Conservation (phyloP, 2,888 invertebrate species). For the Dicycla oo region DNA sequence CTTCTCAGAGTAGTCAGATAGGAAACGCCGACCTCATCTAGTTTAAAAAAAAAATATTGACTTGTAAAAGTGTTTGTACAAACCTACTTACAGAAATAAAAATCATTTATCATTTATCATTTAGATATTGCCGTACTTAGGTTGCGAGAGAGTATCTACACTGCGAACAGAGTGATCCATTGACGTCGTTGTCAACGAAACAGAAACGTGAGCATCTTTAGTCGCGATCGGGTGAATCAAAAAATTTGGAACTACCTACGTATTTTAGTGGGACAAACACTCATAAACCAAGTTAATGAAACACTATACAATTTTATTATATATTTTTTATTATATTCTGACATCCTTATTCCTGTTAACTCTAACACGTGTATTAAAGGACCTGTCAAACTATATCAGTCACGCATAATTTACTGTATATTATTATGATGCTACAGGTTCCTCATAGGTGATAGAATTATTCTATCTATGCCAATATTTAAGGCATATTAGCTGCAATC, state of each 20-base stretch:
- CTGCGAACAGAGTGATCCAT: background rate
- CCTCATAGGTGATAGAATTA: no score
- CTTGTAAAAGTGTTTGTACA: no score
- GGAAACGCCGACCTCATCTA: no score
- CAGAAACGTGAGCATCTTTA: background rate
- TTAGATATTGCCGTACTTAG: background rate
- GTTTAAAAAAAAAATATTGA: no score
- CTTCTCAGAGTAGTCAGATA: no score
- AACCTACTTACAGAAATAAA: no score
- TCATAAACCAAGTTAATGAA: background rate
- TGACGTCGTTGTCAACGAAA: background rate
- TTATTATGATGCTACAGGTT: no score
- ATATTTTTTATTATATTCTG: no score
- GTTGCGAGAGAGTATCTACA: background rate
- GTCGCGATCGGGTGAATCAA: background rate
- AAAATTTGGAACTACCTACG: background rate
- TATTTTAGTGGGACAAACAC: background rate
- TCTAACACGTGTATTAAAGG: background rate
- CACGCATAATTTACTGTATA: constrained; percentile 25
- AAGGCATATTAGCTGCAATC: no score
- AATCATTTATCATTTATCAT: no score
- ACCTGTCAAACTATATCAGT: constrained; percentile 38
- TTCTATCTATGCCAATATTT: no score
- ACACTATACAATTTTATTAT: background rate
- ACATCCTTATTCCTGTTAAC: background rate